Base-by-base conservation (phyloP, 2,888 invertebrate genomes). In the Taenaris catops region DNA sequence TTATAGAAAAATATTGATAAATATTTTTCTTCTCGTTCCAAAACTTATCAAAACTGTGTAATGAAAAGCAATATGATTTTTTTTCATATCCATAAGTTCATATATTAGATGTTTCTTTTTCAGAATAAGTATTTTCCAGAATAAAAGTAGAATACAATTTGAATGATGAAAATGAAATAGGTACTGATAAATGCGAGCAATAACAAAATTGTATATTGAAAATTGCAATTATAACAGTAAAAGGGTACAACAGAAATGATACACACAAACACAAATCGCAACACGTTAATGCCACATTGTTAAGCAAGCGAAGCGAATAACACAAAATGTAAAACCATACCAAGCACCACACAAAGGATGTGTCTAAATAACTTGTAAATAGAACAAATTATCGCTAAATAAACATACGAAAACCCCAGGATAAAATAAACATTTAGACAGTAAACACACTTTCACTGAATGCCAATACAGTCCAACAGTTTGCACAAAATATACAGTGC, bases 181-280 rank as follows among this genome's bases (percentile, higher is more conserved):
- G n/a, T n/a, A n/a, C n/a, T n/a, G n/a, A n/a, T n/a, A n/a, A n/a
- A n/a, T n/a, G n/a, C n/a, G n/a, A n/a, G n/a, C n/a, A n/a, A n/a
- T n/a, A n/a, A n/a, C n/a, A n/a, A n/a, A n/a, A n/a, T n/a, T 36
- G 3, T 29, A 25, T 14, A 14, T 14, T 3, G 14, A 14, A 14
- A 14, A 14, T n/a, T n/a, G n/a, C n/a, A n/a, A n/a, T n/a, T n/a
- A n/a, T n/a, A n/a, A n/a, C n/a, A n/a, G n/a, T 38, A 41, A 41
- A 33, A 45, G 40, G 43, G 39, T 51, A 46, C 47, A 52, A 50
- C 54, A 55, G 37, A 51, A 65, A 46, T 58, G 51, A 55, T 64
- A 78, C 81, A 84, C 80, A 86, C 84, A 84, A 86, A 86, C 86
- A 84, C 86, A 78, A 73, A 83, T 84, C 86, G 81, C 81, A 66